Base-by-base conservation (phyloP, 2,113 vertebrate species). In the Limnothrissa miodon region DNA sequence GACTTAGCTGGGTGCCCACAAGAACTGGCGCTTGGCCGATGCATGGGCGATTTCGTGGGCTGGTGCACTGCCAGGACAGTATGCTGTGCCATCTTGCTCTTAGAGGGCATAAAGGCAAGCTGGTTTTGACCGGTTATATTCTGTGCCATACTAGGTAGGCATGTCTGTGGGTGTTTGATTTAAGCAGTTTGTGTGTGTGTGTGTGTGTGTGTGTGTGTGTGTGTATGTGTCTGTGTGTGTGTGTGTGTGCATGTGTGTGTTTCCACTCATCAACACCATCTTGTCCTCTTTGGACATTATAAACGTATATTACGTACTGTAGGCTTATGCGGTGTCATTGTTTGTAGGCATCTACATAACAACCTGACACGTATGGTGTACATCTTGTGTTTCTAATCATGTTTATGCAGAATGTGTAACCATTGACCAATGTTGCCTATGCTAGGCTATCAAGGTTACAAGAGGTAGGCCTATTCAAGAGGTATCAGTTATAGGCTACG, bases 231-330 rank as follows among this genome's bases (percentile, higher is more conserved):
- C 46, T 15, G 46, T 9, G 11, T 48, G 46, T 17, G 42, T 6
- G 2, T 42, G 42, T 42, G 2, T 42, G 42, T 48, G 11, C 46
- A 1, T 48, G 42, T 42, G 70, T 11, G 29, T 45, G 33, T 42
- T 4, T 33, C 39, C 23, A 48, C 97, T 93, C 92, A 97, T 96
- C 90, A 97, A 98, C 87, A 98, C n/a, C 59, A 66, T 66, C 59
- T 66, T 10, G n/a, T 25, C 46, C 46, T 48, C 46, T 15, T 10
- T 48, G 46, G 46, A 13, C 46, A 48, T 48, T 2, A n/a, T n/a
- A n/a, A n/a, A n/a, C n/a, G n/a, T n/a, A n/a, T n/a, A 48, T 3
- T 13, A 13, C 0, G 46, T 3, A 15, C 46, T 48, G 46, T 15
- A 48, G 46, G 15, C 46, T 3, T 48, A 48, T 15, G 4, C 9